A percentile compares a stretch with the other conserved stretches of the same genome.
Evolutionary conservation across 2,888 invertebrate species (phyloP).

Genomic region (Campopleginae sp.): DNA sequence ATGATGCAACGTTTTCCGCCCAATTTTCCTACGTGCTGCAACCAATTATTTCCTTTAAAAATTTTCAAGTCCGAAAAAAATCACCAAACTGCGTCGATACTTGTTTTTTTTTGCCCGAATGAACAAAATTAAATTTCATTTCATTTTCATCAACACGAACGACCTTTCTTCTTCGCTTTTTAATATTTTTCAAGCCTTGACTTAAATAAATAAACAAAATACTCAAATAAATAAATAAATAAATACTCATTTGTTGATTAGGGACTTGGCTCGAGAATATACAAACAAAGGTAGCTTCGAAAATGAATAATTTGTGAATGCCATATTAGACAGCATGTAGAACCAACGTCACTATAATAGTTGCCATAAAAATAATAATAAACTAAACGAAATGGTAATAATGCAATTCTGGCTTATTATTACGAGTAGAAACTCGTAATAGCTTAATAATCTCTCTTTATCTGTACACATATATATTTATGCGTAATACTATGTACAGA

Average conservation of each 20-base stretch:
- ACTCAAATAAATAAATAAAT: too few relatives aligned
- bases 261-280: neutral
- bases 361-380: neutral
- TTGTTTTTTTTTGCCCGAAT: neutral
- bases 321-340: neutral
- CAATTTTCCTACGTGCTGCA: too few relatives aligned
- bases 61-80: neutral
- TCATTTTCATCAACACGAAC: neutral
- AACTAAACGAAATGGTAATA: neutral
- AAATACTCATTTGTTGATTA: neutral
- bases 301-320: neutral
- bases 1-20: neutral
- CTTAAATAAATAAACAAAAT: neutral
- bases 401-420: conserved; percentile 6
- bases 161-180: neutral
- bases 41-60: neutral
- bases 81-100: neutral
- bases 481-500: conserved; percentile 19
- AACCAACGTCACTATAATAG: neutral
- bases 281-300: neutral
- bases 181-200: neutral
- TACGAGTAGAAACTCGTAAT: neutral
- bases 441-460: conserved; percentile 5
- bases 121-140: neutral
- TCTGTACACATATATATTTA: conserved; percentile 23